These are phyloP conservation scores for Agelas oroides DNA, from an alignment of 37 sponge, comb jelly and placozoan genomes.

Conservation along the genomic window DNA sequence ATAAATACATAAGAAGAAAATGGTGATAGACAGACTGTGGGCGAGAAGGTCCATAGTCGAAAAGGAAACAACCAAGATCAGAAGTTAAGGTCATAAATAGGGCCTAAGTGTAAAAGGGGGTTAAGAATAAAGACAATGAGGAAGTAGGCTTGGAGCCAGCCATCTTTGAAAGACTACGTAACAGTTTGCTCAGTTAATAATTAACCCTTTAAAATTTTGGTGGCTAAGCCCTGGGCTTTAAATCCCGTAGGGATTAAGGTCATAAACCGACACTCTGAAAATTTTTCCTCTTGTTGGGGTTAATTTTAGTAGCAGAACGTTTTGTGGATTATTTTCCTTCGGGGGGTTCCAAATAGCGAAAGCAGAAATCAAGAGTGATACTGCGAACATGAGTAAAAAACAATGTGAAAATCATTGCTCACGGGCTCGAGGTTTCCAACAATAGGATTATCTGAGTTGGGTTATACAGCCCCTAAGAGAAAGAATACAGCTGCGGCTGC, in stretches of 20 bases:
- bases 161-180: conserved; percentile 92
- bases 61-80: conserved; percentile 83
- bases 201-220: conserved; percentile 70
- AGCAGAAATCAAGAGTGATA: conserved; percentile 84
- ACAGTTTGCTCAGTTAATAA: conserved; percentile 75
- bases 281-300: no score
- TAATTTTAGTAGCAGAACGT: conserved; percentile 87
- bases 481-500: not conserved
- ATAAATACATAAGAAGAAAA: conserved; percentile 75
- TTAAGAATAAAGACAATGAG: conserved; percentile 59
- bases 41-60: conserved; percentile 85
- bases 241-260: not conserved
- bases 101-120: conserved; percentile 71
- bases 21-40: conserved; percentile 68
- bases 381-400: conserved; percentile 94
- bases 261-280: conserved; percentile 72
- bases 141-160: conserved; percentile 94
- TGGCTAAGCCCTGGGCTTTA: conserved; percentile 85
- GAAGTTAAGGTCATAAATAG: conserved; percentile 75
- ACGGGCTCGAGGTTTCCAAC: conserved; percentile 87
- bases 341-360: conserved; percentile 12
- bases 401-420: conserved; percentile 85
- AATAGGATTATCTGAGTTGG: conserved; percentile 77
- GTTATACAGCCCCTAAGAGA: conserved; percentile 82
- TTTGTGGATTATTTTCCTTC: conserved; percentile 44